Conservation (phyloP, 2,113 vertebrate genomes). For the Stigmatopora nigra region DNA sequence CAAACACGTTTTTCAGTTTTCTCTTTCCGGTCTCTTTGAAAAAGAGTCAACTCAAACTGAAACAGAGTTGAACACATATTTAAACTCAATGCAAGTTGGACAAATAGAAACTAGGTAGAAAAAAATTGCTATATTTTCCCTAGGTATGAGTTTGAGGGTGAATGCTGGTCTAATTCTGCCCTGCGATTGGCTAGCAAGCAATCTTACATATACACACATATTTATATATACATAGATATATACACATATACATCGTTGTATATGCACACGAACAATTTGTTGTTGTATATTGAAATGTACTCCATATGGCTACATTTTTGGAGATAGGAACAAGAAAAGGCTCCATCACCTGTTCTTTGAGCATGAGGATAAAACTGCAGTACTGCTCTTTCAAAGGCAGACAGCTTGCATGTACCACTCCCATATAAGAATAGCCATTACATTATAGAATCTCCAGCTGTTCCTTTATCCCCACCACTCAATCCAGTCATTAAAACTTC, state of each 20-base stretch:
- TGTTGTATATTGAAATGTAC: constrained; percentile 47
- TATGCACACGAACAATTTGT: constrained; percentile 34
- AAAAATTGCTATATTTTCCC: too few relatives aligned
- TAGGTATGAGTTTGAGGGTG: too few relatives aligned
- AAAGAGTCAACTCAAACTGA: too few relatives aligned
- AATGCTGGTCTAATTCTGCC: too few relatives aligned
- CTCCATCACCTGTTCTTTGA: constrained; percentile 61
- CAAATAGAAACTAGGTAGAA: too few relatives aligned
- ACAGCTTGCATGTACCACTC: constrained; percentile 58
- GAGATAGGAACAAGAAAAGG: constrained; percentile 47
- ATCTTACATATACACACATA: too few relatives aligned
- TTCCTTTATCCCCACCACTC: constrained; percentile 55
- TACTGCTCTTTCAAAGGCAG: constrained; percentile 36
- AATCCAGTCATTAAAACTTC: constrained; percentile 64
- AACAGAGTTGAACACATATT: too few relatives aligned
- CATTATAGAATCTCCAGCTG: constrained; percentile 64
- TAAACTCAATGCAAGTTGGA: too few relatives aligned
- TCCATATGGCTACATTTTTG: constrained; percentile 62
- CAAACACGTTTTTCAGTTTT: too few relatives aligned
- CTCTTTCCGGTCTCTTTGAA: too few relatives aligned
- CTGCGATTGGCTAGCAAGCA: too few relatives aligned
- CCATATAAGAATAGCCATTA: constrained; percentile 58
- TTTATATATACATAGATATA: too few relatives aligned
- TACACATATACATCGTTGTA: constrained; percentile 5
- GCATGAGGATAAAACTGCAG: constrained; percentile 52